phyloP scores from a whole-genome alignment of 2,888 invertebrate species.

The Bursaphelenchus okinawaensis region DNA sequence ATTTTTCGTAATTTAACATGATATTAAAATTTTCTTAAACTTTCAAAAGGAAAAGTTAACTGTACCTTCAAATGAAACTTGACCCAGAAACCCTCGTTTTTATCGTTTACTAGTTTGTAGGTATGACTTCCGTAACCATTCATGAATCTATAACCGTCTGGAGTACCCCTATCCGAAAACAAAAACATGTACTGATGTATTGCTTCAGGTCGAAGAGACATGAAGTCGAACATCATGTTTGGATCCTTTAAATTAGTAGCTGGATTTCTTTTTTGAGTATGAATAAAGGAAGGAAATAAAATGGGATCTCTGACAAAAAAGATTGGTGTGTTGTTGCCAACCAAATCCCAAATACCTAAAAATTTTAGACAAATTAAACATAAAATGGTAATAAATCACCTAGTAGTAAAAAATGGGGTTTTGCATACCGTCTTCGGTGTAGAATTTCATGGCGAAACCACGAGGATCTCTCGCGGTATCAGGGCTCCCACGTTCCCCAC shows the following conservation, averaged over 20 bases:
- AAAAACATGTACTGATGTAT: conserved; percentile 58
- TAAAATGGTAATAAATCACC: neutral
- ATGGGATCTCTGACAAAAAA: conserved; percentile 63
- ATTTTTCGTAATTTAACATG: neutral
- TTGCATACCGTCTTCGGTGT: conserved; percentile 61
- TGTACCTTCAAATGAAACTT: conserved; percentile 56
- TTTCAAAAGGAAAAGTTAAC: too few species aligned
- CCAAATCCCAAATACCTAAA: conserved; percentile 60
- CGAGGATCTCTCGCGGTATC: conserved; percentile 63
- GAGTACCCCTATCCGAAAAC: conserved; percentile 60
- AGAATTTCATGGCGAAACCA: conserved; percentile 63
- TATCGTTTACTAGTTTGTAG: conserved; percentile 55
- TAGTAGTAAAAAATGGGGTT: neutral
- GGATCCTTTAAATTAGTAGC: conserved; percentile 68
- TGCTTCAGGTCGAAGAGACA: conserved; percentile 50
- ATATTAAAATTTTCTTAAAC: too few species aligned
- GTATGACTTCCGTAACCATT: conserved; percentile 51
- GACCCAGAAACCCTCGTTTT: conserved; percentile 45
- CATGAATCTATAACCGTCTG: conserved; percentile 57
- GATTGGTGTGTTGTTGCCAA: conserved; percentile 63
- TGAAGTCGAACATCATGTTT: conserved; percentile 48
- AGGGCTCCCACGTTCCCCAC: conserved; percentile 62
- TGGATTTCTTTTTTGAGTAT: conserved; percentile 93
- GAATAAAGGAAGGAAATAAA: conserved; percentile 85
- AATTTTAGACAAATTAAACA: neutral